Evolutionary conservation across 1,140 invertebrate species (phyloP).

Genomic region (Drosophila truncata): DNA sequence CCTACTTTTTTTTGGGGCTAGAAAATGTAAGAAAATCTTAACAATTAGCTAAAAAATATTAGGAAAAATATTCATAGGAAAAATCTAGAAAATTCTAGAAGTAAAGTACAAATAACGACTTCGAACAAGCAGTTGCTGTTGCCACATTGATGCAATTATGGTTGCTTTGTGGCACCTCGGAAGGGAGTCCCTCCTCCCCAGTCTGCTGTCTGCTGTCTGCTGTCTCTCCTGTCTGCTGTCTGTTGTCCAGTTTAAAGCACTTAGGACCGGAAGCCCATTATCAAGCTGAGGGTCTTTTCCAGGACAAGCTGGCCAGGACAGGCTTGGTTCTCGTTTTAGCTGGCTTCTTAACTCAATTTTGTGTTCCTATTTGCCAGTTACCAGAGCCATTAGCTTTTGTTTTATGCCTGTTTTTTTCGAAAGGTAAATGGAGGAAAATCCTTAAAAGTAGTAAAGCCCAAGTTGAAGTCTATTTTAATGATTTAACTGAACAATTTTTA

Average conservation of each 20-base stretch:
- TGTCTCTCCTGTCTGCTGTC: background rate
- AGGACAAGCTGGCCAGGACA: conserved; percentile 7
- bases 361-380: conserved; percentile 9
- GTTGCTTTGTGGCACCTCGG: conserved; percentile 26
- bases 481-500: no score
- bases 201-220: background rate
- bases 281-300: conserved; percentile 4
- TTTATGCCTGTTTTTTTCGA: background rate
- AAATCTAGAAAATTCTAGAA: no score
- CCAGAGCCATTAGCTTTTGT: conserved; percentile 6
- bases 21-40: no score
- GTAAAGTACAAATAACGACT: no score
- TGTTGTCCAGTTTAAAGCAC: conserved; percentile 18
- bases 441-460: no score
- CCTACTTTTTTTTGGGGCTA: no score
- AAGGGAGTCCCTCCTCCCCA: background rate
- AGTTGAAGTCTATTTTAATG: no score
- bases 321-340: background rate
- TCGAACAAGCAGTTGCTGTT: conserved; percentile 8
- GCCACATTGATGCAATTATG: conserved; percentile 33
- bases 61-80: no score
- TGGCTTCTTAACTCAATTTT: conserved; percentile 17
- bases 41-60: no score
- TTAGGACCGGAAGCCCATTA: conserved; percentile 14
- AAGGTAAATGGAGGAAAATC: no score